Conservation (phyloP, 2,113 vertebrate species). For the Coturnix japonica region DNA sequence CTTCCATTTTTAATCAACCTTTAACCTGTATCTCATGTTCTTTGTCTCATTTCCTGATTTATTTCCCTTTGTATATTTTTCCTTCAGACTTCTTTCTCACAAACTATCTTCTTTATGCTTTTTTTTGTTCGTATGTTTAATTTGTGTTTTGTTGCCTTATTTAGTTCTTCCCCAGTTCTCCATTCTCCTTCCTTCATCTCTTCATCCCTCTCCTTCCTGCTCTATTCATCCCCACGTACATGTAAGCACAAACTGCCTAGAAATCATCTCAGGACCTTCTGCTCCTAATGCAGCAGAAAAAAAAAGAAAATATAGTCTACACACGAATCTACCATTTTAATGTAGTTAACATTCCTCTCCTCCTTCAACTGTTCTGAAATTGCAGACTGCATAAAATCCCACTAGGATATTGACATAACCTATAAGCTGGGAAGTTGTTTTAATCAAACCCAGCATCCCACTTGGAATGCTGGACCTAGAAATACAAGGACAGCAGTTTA, state of each 20-base stretch:
- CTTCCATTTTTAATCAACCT: background rate
- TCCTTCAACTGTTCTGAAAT: background rate
- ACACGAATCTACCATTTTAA: constrained; percentile 54
- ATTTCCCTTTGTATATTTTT: background rate
- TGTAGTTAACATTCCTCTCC: constrained; percentile 18
- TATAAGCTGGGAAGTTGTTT: constrained; percentile 60
- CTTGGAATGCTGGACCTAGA: constrained; percentile 49
- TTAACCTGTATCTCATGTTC: background rate
- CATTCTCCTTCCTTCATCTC: background rate
- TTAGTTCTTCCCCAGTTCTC: background rate
- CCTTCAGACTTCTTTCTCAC: background rate
- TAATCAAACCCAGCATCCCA: constrained; percentile 66
- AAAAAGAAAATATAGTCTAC: background rate
- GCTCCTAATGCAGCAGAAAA: background rate
- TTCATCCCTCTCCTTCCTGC: background rate
- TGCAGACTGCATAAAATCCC: constrained; percentile 55
- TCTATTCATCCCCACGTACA: background rate
- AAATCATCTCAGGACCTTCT: constrained; percentile 25
- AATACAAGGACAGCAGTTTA: constrained; percentile 63
- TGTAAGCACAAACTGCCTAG: background rate
- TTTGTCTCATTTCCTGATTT: background rate
- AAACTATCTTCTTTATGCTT: background rate
- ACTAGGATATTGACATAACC: constrained; percentile 61
- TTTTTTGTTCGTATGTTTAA: background rate
- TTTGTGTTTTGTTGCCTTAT: background rate